These are phyloP conservation scores for Brachyhypopomus gauderio DNA, from an alignment of 2,113 vertebrate species.

Conservation along the genomic window DNA sequence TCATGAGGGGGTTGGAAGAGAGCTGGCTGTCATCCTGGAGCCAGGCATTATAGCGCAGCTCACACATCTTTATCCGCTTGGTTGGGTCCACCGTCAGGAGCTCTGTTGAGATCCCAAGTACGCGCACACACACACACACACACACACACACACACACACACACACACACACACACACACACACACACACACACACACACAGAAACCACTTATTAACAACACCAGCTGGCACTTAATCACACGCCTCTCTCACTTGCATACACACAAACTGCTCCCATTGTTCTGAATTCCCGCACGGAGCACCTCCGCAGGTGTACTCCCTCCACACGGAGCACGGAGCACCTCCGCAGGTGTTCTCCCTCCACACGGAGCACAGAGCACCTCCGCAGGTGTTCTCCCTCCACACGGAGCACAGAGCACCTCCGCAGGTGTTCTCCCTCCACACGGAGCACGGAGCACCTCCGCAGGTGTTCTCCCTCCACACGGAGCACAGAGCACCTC, in stretches of 20 bases:
- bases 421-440: slow-evolving; percentile 1
- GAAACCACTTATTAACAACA: not conserved
- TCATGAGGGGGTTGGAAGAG: slow-evolving; percentile 97
- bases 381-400: not conserved
- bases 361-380: not conserved
- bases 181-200: slow-evolving; percentile 36
- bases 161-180: slow-evolving; percentile 28
- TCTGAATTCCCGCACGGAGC: too few relatives aligned
- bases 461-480: slow-evolving; percentile 7
- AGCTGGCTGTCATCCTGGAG: slow-evolving; percentile 96
- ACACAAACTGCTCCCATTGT: not conserved
- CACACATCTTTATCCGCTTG: slow-evolving; percentile 98
- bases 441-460: too few relatives aligned
- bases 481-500: too few relatives aligned
- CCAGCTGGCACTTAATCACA: not conserved
- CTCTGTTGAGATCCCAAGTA: slow-evolving; percentile 69
- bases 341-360: not conserved
- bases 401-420: too few relatives aligned
- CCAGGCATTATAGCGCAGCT: slow-evolving; percentile 92
- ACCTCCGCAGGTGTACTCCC: not conserved
- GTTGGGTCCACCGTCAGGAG: slow-evolving; percentile 96
- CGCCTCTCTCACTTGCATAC: not conserved
- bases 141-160: slow-evolving; percentile 3
- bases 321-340: slow-evolving; percentile 7
- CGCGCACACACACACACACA: slow-evolving; percentile 20